phyloP scores from a whole-genome alignment of 2,113 vertebrate genomes.

The Tychaedon coryphoeus region DNA sequence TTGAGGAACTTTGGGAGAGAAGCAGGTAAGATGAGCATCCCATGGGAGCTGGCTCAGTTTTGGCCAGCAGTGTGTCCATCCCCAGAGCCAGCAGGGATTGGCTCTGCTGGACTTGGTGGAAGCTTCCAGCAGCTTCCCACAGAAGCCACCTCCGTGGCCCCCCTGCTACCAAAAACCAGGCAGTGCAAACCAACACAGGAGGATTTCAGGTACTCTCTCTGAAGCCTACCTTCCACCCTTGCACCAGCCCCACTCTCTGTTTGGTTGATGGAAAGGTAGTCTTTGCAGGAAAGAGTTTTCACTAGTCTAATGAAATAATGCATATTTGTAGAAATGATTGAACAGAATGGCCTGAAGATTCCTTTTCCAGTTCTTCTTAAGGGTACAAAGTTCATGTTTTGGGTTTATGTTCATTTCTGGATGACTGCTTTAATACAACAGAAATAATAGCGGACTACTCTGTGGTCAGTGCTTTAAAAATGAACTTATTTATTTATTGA shows the following conservation, averaged over 20 bases:
- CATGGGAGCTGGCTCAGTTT: not conserved
- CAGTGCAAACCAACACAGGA: not conserved
- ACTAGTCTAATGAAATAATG: not conserved
- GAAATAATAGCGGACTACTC: not conserved
- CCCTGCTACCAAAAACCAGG: not conserved
- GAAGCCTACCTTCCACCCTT: not conserved
- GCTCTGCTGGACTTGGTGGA: not conserved
- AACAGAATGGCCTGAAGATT: not conserved
- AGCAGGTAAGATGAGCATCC: not conserved
- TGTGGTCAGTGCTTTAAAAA: not conserved
- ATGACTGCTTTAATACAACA: not conserved
- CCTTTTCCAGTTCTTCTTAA: not conserved
- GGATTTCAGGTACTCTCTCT: not conserved
- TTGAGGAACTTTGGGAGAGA: not conserved
- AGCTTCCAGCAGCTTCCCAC: not conserved
- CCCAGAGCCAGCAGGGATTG: not conserved
- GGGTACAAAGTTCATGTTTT: not conserved
- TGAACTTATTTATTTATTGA: not conserved
- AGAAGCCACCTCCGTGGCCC: too few relatives aligned
- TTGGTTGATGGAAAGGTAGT: not conserved
- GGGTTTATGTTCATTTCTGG: not conserved
- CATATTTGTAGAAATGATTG: not conserved
- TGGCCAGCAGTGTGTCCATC: not conserved
- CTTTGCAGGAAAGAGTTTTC: not conserved
- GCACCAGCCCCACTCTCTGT: not conserved